phyloP scores from a whole-genome alignment of 2,113 vertebrate species.

The Nyctibius bracteatus region DNA sequence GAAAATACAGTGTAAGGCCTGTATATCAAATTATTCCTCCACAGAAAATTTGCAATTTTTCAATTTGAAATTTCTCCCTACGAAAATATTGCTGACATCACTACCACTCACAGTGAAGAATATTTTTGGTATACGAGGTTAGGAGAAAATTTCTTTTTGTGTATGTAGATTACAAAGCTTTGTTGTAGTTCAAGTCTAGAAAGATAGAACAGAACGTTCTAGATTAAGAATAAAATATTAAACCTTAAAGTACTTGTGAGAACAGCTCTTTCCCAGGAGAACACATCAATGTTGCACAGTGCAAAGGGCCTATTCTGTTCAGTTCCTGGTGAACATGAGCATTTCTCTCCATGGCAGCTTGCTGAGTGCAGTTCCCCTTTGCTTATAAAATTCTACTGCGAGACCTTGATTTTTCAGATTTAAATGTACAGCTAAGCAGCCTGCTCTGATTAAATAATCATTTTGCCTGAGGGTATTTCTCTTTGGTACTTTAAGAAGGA shows the following conservation, averaged over 20 bases:
- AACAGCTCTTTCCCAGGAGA: not conserved
- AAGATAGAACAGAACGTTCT: not conserved
- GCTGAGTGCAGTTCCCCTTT: not conserved
- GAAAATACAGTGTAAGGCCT: not conserved
- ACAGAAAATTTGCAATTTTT: not conserved
- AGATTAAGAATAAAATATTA: conserved; percentile 7
- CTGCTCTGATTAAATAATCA: not conserved
- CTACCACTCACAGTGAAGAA: not conserved
- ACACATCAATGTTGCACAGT: not conserved
- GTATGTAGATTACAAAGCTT: not conserved
- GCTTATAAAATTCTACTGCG: not conserved
- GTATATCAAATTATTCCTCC: not conserved
- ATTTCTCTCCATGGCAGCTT: not conserved
- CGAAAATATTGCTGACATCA: not conserved
- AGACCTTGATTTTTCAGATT: not conserved
- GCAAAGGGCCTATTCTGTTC: not conserved
- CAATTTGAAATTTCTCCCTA: not conserved
- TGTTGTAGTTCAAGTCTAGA: not conserved
- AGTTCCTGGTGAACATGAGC: not conserved
- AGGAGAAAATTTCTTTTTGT: not conserved
- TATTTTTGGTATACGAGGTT: not conserved
- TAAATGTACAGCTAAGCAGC: not conserved
- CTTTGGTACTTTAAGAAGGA: not conserved
- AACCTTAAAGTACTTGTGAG: not conserved
- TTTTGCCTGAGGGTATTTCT: conserved; percentile 23